Base-by-base conservation (phyloP, 1,140 invertebrate species). In the Drosophila paulistorum region DNA sequence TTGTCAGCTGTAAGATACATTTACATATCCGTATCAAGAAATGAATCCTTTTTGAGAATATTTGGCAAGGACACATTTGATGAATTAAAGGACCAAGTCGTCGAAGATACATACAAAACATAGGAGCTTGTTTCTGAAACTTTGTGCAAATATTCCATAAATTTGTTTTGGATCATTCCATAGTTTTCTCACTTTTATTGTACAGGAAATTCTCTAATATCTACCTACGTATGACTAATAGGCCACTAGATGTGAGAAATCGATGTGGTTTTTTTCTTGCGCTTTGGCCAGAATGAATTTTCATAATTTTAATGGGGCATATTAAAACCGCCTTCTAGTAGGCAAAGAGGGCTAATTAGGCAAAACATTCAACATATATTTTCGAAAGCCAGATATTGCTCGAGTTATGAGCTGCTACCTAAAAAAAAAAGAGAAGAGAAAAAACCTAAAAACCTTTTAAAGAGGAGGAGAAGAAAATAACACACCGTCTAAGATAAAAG, bases 301-400 rank as follows among this genome's bases (percentile, higher is more conserved):
- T 86, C 83, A 86, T 86, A 87, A 86, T 86, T 86, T 86, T 82
- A 87, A 86, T 83, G 83, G 57, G 83, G 69, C 83, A 82, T 77
- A 82, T 87, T 87, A 86, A 87, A 65, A 79, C 84, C 83, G 84
- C 84, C 84, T 76, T 63, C 77, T 81, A 60, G 72, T 68, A 33
- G 65, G 61, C 14, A 45, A 30, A 39, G 37, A 39, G 4, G 59
- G 61, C 61, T 89, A 89, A 89, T 89, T 87, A 89, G 80, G 70
- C 77, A 72, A 69, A 79, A 77, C 68, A 77, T 71, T 77, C 64
- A 64, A 63, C 23, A 41, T 14, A 51, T 23, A 58, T 59, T 17
- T 39, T 17, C 14, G 14, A 57, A 23, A 72, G 57, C 61, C 11
- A 63, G 45, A 51, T 62, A 62, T 59, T 59, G 57, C 57, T 37